Evolutionary conservation across 2,888 invertebrate species (phyloP), one percentile per base, ranked within the genome.

Genomic region (Andrena trimmerana): DNA sequence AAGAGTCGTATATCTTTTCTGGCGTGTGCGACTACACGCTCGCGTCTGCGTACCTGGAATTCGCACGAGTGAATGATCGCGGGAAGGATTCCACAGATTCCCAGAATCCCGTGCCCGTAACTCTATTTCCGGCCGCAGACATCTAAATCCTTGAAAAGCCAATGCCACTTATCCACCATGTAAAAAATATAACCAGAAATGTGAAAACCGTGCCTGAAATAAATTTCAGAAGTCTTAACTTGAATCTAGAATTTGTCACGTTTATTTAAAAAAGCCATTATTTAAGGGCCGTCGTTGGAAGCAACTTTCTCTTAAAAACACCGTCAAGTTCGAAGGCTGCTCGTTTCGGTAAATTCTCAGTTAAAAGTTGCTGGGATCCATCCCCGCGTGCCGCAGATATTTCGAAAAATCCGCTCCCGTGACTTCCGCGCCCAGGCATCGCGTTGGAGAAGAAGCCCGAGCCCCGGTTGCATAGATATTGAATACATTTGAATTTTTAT

Each of bases 81-180:
- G 7, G 48, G 29, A 66, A 48, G 59, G 81, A 85, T 83, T 74
- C 69, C 81, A 33, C 42, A 72, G 80, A 85, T 87, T 73, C 67
- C 54, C 36, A 27, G 71, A 77, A 79, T 73, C 63, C 63, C 31
- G 33, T 63, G 60, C 54, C 33, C 79, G 75, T 73, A 78, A 85
- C 69, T 78, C 54, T 65, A 72, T 86, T 74, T 83, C 69, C 62
- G 62, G 33, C 29, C 33, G 7, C 54, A n/a, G 33, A 36, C 52
- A 36, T 57, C 63, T 8, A 60, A 67, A 74, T 67, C 36, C 42
- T 60, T 50, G n/a, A 7, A 7, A 33, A 20, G 8, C 27, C 20
- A n/a, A 8, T 31, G 4, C 31, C 13, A 52, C n/a, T 13, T 10
- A 24, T 20, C 20, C 8, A 2, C 4, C 2, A 2, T 3, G 8